Base-by-base conservation (phyloP, 1,140 invertebrate genomes). In the Drosophila lacertosa region DNA sequence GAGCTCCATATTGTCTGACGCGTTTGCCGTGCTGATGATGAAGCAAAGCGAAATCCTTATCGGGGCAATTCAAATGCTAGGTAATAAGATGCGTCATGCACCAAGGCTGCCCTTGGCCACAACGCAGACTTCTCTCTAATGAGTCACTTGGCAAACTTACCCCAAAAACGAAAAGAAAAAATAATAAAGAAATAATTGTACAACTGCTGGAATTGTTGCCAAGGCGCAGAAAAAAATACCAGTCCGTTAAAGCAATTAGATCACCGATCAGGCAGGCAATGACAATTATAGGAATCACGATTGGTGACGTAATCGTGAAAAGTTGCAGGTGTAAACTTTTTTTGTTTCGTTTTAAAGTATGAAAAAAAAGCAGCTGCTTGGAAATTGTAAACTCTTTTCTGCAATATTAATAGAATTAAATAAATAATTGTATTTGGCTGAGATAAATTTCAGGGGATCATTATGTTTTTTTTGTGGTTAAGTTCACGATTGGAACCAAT, bases 201-300 rank as follows among this genome's bases (percentile, higher is more conserved):
- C n/a, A n/a, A 9, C 50, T 20, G 26, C 33, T 40, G 22, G 22
- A 51, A 63, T 42, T 48, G 18, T 51, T 32, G 11, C 2, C 22
- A 37, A 42, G 39, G 24, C 24, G 22, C 22, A 63, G 33, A 22
- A 20, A 33, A 55, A 16, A 45, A 20, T 54, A 22, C 33, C 57
- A 18, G 62, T 44, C 40, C 50, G 40, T 60, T 32, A 37, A 79
- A 81, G 3, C 59, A 76, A 74, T 77, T 79, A 79, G 76, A 74
- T 79, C 76, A 79, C 47, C 45, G 9, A 68, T 55, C 40, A 40
- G 44, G 29, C 15, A 40, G 15, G 24, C 24, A 44, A 33, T 26
- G 24, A 1, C 22, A 47, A 45, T 40, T 40, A 37, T 37, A 37
- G n/a, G 9, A 10, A 44, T 47, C 50, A 47, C 50, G 29, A 47